These are phyloP conservation scores for Chrysogorgia sp. DNA, from an alignment of 92 coral and sea anemone genomes.

Conservation along the genomic window DNA sequence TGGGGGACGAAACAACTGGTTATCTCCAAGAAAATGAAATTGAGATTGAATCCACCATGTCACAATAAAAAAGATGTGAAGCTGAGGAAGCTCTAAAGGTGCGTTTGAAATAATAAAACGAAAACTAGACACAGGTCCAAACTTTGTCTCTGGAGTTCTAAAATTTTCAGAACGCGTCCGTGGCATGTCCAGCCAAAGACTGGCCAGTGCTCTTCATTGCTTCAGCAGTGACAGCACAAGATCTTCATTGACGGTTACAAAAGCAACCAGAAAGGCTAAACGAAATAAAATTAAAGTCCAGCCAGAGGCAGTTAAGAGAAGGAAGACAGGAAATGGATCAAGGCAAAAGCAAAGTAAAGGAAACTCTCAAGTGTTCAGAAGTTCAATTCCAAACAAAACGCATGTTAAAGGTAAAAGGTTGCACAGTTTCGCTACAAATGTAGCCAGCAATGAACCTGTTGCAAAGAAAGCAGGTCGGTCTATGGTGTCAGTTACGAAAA, in stretches of 20 bases:
- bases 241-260: background rate
- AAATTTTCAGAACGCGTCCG: slow-evolving; percentile 24
- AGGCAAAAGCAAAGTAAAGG: slow-evolving; percentile 42
- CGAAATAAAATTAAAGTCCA: slow-evolving; percentile 27
- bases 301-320: slow-evolving; percentile 37
- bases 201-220: slow-evolving; percentile 41
- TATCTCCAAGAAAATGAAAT: background rate
- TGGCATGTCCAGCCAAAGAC: slow-evolving; percentile 2
- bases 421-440: slow-evolving; percentile 28
- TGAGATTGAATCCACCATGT: background rate
- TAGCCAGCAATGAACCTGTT: slow-evolving; percentile 32
- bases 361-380: slow-evolving; percentile 16
- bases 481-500: slow-evolving; percentile 18
- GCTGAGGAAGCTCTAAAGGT: slow-evolving; percentile 2
- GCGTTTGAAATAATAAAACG: slow-evolving; percentile 3
- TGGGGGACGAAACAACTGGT: background rate
- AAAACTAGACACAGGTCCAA: slow-evolving; percentile 32
- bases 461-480: slow-evolving; percentile 36
- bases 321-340: slow-evolving; percentile 32
- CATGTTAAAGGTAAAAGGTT: slow-evolving; percentile 22
- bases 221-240: slow-evolving; percentile 1
- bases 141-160: slow-evolving; percentile 11
- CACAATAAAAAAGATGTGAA: slow-evolving; percentile 11
- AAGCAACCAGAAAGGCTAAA: slow-evolving; percentile 21
- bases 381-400: slow-evolving; percentile 28